Base-by-base conservation (phyloP, 2,888 invertebrate species). In the Papilio elwesi region DNA sequence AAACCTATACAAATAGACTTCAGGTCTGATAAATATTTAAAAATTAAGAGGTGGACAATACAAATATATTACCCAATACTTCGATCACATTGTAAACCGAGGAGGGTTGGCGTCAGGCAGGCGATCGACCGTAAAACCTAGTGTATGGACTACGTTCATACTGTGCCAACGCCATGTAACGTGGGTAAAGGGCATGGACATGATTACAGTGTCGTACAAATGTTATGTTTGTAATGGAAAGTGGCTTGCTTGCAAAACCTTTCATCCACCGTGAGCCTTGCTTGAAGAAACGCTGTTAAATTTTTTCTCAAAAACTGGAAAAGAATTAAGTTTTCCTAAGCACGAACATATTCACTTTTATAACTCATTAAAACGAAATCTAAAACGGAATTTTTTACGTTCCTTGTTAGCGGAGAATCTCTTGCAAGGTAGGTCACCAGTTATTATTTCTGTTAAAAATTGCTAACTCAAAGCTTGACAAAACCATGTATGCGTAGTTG, bases 311-410 rank as follows among this genome's bases (percentile, higher is more conserved):
- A 51, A 51, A 68, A 68, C 59, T 68, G 68, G 59, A 49, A 68
- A 59, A 68, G 12, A 49, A 59, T 68, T 59, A 59, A 68, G 48
- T 68, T 59, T 57, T 38, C 59, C 68, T 55, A 47, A 53, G 53
- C 49, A 51, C 36, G 68, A 68, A 36, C 57, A 59, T 49, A 36
- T 59, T 48, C 68, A 59, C 51, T 59, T 16, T 57, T 49, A n/a
- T n/a, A 65, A 65, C 65, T 65, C 65, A 65, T 65, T 65, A 65
- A 51, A 51, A 49, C n/a, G 49, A 51, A 59, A 49, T 68, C 49
- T 48, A 13, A 68, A 68, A 68, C 47, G 13, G 57, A 47, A 55
- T 59, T 59, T 68, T 68, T 59, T 59, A 68, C 47, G 68, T 59
- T 26, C 11, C 68, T 68, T 68, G 68, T 68, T 68, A 68, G 49